phyloP scores from a whole-genome alignment of 2,797 vertebrate species.

The Paguma larvata region DNA sequence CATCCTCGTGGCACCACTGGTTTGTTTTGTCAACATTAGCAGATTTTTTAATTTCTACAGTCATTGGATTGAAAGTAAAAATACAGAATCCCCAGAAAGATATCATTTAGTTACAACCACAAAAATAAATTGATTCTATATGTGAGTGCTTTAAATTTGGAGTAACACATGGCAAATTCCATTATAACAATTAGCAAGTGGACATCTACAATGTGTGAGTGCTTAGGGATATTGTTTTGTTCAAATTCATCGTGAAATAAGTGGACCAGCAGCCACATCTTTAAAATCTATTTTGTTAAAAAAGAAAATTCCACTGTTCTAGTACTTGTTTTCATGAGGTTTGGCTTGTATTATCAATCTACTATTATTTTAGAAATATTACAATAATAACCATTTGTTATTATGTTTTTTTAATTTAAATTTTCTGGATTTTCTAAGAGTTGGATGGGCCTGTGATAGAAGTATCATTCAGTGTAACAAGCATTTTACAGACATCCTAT shows the following conservation, averaged over 20 bases:
- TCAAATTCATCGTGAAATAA: constrained; percentile 31
- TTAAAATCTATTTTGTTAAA: neutral
- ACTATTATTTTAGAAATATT: constrained; percentile 46
- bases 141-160: constrained; percentile 4
- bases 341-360: neutral
- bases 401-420: neutral
- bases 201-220: neutral
- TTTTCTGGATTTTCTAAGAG: constrained; percentile 17
- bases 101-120: neutral
- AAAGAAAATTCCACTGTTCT: neutral
- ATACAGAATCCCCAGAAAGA: neutral
- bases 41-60: neutral
- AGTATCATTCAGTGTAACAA: constrained; percentile 26
- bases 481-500: constrained; percentile 1
- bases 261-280: neutral
- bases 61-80: neutral
- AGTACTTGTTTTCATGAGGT: neutral
- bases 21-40: neutral
- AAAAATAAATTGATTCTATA: neutral
- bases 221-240: neutral
- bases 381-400: neutral
- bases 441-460: neutral
- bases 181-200: neutral
- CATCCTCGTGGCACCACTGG: neutral
- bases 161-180: neutral